A percentile compares a stretch with the other conserved stretches of the same genome.
phyloP scores from a whole-genome alignment of 2,888 invertebrate genomes.

The Hemithea aestivaria region DNA sequence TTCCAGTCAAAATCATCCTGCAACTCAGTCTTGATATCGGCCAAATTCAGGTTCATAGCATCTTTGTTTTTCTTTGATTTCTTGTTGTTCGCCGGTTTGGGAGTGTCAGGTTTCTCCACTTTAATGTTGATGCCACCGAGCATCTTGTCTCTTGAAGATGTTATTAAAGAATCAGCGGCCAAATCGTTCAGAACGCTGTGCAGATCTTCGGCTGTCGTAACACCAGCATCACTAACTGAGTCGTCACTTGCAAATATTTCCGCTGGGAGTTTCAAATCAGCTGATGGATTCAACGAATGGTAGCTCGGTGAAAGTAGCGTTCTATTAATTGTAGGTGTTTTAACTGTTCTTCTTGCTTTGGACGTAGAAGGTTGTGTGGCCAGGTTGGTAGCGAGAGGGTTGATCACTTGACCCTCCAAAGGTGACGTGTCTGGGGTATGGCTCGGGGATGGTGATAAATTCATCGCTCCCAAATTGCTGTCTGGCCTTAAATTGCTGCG shows the following conservation, averaged over 20 bases:
- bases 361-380: conserved; percentile 43
- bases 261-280: conserved; percentile 67
- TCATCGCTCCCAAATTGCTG: conserved; percentile 43
- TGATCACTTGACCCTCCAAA: conserved; percentile 32
- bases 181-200: conserved; percentile 49
- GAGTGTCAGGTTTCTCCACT: conserved; percentile 45
- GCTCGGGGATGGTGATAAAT: conserved; percentile 44
- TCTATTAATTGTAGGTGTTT: conserved; percentile 34
- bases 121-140: conserved; percentile 69
- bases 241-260: conserved; percentile 76
- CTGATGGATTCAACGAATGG: conserved; percentile 56
- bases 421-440: conserved; percentile 38
- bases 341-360: conserved; percentile 34
- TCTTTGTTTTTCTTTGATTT: conserved; percentile 55
- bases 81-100: conserved; percentile 40
- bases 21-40: conserved; percentile 71
- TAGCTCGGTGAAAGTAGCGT: conserved; percentile 46
- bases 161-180: conserved; percentile 33
- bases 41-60: conserved; percentile 44
- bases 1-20: conserved; percentile 72
- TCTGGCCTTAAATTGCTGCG: conserved; percentile 35
- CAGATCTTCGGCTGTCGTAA: conserved; percentile 47
- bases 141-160: conserved; percentile 59
- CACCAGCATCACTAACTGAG: conserved; percentile 62
- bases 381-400: conserved; percentile 36